These are phyloP conservation scores for Pseudomugil tenellus DNA, from an alignment of 2,797 vertebrate genomes.

Conservation along the genomic window DNA sequence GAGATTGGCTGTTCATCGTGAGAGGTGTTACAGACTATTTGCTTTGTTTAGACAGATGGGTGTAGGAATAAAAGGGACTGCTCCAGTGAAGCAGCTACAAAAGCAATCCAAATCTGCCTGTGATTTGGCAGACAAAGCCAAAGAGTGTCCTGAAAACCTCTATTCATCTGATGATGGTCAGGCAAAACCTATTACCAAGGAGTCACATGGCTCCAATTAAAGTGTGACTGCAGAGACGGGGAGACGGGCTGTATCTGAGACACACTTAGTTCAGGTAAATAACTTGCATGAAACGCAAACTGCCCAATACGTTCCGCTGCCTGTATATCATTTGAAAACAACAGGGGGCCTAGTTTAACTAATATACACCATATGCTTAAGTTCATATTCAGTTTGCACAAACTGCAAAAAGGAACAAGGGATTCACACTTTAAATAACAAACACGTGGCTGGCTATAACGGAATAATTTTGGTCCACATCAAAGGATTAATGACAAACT, in stretches of 20 bases:
- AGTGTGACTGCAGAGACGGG: constrained; percentile 48
- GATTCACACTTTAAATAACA: constrained; percentile 54
- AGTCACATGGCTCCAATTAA: constrained; percentile 73
- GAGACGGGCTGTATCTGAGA: constrained; percentile 44
- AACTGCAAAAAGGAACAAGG: constrained; percentile 46
- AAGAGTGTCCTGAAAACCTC: constrained; percentile 53
- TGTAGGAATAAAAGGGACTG: constrained; percentile 9
- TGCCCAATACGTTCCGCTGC: constrained; percentile 36
- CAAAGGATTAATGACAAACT: constrained; percentile 40
- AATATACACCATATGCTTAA: constrained; percentile 58
- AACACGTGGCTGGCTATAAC: constrained; percentile 52
- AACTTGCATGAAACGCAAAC: constrained; percentile 38
- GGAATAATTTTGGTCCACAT: constrained; percentile 52
- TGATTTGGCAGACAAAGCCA: constrained; percentile 44
- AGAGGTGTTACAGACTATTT: constrained; percentile 16
- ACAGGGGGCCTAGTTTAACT: constrained; percentile 47
- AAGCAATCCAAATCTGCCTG: constrained; percentile 23
- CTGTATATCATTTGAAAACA: constrained; percentile 61
- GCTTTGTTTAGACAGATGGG: constrained; percentile 14
- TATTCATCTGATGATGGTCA: constrained; percentile 64
- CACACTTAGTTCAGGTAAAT: constrained; percentile 62
- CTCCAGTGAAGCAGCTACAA: constrained; percentile 22
- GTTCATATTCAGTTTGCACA: constrained; percentile 51
- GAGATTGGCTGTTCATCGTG: constrained; percentile 18
- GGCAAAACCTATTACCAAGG: constrained; percentile 62